phyloP scores from a whole-genome alignment of 1,140 invertebrate genomes.

The Rhagoletis pomonella region DNA sequence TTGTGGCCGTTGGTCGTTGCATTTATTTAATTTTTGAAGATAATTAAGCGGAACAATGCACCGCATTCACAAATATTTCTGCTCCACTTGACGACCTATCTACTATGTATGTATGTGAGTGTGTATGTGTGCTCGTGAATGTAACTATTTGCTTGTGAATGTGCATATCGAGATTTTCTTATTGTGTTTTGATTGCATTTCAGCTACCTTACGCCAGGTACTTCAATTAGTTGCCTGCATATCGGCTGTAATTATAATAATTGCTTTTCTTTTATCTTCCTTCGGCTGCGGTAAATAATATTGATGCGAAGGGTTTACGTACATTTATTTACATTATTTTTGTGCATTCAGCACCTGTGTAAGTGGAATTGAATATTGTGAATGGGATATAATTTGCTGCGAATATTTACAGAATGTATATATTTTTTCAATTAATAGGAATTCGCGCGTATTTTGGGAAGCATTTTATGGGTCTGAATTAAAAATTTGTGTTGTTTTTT shows the following conservation, averaged over 20 bases:
- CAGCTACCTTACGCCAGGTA: slow-evolving; percentile 10
- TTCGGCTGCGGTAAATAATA: slow-evolving; percentile 32
- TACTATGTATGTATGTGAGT: not conserved
- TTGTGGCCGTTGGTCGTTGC: slow-evolving; percentile 35
- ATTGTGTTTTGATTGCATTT: slow-evolving; percentile 40
- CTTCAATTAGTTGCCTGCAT: slow-evolving; percentile 51
- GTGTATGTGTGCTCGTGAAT: not conserved
- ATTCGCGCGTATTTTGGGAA: slow-evolving; percentile 5
- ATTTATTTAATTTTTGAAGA: slow-evolving; percentile 47
- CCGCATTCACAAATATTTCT: slow-evolving; percentile 31
- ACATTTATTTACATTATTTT: not conserved
- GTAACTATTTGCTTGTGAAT: not conserved
- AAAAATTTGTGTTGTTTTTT: not conserved
- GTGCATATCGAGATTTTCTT: slow-evolving; percentile 41
- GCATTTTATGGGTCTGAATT: not conserved
- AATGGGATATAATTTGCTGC: slow-evolving; percentile 10
- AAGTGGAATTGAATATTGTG: not conserved
- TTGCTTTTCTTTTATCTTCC: slow-evolving; percentile 49
- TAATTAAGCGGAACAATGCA: slow-evolving; percentile 51
- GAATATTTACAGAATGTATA: not conserved
- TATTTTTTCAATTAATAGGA: not conserved
- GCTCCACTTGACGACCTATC: not conserved
- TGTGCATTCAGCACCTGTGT: slow-evolving; percentile 15
- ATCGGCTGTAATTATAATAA: slow-evolving; percentile 51
- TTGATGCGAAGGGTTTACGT: slow-evolving; percentile 21